Evolutionary conservation across 2,113 vertebrate species (phyloP).

Genomic region (Apodemus speciosus): DNA sequence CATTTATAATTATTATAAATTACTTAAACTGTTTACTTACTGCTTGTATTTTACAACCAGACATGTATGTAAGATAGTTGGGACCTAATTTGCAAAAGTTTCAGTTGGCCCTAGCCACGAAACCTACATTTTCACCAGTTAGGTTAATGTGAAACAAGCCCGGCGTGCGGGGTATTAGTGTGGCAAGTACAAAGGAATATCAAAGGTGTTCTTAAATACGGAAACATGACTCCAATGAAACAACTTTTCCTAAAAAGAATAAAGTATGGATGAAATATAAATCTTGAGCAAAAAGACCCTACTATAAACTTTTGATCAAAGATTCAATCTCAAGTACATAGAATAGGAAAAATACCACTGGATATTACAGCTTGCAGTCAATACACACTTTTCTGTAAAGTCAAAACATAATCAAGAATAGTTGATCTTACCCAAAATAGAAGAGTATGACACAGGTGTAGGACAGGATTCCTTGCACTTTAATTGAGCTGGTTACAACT

Average conservation of each 20-base stretch:
- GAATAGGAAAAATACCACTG: not conserved
- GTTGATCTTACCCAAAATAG: conserved; percentile 94
- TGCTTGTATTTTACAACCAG: not conserved
- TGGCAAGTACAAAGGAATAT: not conserved
- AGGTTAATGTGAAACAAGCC: not conserved
- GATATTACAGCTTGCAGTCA: not conserved
- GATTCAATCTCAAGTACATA: conserved; percentile 1
- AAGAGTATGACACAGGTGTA: conserved; percentile 93
- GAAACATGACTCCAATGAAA: not conserved
- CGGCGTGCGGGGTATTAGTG: not conserved
- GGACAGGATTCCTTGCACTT: conserved; percentile 95
- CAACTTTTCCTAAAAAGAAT: not conserved
- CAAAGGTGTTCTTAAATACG: not conserved
- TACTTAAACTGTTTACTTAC: not conserved
- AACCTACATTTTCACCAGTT: not conserved
- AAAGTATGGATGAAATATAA: not conserved
- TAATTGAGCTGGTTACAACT: conserved; percentile 96
- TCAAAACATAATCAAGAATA: conserved; percentile 31
- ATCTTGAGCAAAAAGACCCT: not conserved
- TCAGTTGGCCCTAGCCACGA: no score
- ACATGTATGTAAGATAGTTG: not conserved
- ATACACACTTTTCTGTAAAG: conserved; percentile 24
- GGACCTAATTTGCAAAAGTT: not conserved
- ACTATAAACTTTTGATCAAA: not conserved
- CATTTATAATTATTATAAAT: not conserved